Conservation (phyloP, 2,113 vertebrate genomes). For the Sphaerodactylus townsendi region DNA sequence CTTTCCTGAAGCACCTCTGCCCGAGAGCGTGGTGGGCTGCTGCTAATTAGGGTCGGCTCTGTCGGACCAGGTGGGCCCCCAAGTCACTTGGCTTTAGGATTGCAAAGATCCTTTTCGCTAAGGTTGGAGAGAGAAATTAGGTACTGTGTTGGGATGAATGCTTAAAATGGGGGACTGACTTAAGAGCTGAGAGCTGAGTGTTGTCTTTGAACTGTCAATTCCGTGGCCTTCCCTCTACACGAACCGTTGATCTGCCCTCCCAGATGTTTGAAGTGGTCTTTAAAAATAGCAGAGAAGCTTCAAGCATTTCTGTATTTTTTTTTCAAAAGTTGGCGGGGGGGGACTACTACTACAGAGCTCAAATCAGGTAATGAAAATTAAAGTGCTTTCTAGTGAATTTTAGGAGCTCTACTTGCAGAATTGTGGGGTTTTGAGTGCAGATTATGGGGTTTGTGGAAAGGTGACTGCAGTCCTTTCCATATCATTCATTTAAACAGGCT, state of each 20-base stretch:
- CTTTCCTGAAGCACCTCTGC: neutral
- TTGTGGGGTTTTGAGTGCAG: neutral
- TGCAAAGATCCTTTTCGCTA: no score
- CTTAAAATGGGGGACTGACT: neutral
- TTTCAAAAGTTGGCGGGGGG: neutral
- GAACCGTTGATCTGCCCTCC: neutral
- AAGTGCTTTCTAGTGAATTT: no score
- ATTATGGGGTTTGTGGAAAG: neutral
- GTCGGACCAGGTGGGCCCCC: neutral
- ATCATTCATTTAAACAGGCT: neutral
- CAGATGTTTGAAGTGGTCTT: neutral
- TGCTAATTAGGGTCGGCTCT: neutral
- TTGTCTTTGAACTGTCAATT: neutral
- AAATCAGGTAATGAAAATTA: neutral
- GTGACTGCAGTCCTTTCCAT: neutral
- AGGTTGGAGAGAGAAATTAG: neutral
- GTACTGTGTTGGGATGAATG: neutral
- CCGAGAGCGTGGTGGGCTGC: neutral
- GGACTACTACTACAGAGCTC: neutral
- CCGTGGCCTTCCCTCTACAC: no score
- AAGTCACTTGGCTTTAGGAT: neutral
- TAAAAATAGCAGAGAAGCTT: neutral
- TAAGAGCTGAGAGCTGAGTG: neutral
- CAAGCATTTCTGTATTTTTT: neutral
- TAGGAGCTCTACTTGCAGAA: neutral